Percentiles rank a stretch among this genome's conserved stretches.
phyloP scores from a whole-genome alignment of 2,888 invertebrate genomes.

The Hydrotaea diabolus region DNA sequence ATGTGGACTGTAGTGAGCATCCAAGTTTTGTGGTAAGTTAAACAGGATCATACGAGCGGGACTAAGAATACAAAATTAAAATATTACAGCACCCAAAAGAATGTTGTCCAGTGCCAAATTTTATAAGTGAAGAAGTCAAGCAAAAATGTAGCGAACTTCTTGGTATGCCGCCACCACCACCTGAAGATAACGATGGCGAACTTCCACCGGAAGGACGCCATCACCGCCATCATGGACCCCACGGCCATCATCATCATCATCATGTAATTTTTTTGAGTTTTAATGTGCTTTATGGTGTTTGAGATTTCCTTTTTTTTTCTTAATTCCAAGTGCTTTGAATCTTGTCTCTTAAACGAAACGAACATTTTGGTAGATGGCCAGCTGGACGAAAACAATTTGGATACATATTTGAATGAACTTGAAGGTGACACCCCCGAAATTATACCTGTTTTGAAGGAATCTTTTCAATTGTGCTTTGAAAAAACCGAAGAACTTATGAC shows the following conservation, averaged over 20 bases:
- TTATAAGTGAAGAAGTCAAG: constrained; percentile 37
- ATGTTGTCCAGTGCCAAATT: constrained; percentile 47
- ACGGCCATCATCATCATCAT: constrained; percentile 20
- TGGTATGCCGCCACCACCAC: not conserved
- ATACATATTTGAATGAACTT: constrained; percentile 39
- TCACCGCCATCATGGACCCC: constrained; percentile 2
- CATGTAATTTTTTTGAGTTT: constrained; percentile 16
- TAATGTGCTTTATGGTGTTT: no score
- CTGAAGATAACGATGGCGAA: not conserved
- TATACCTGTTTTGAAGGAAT: constrained; percentile 31
- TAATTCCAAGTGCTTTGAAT: constrained; percentile 42
- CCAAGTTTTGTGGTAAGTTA: constrained; percentile 44
- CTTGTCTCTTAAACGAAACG: constrained; percentile 55
- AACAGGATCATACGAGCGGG: not conserved
- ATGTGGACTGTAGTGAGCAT: constrained; percentile 43
- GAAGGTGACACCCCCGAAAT: constrained; percentile 33
- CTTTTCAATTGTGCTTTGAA: constrained; percentile 45
- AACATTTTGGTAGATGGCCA: constrained; percentile 50
- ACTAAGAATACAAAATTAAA: no score
- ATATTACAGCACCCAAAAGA: constrained; percentile 26
- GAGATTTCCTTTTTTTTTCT: not conserved
- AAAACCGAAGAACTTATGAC: constrained; percentile 1
- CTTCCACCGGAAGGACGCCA: constrained; percentile 15
- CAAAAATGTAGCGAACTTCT: constrained; percentile 37
- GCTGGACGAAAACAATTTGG: constrained; percentile 37